Evolutionary conservation across 1,140 invertebrate species (phyloP), one percentile per base, ranked within the genome.

Genomic region (Trichonephila clavata): DNA sequence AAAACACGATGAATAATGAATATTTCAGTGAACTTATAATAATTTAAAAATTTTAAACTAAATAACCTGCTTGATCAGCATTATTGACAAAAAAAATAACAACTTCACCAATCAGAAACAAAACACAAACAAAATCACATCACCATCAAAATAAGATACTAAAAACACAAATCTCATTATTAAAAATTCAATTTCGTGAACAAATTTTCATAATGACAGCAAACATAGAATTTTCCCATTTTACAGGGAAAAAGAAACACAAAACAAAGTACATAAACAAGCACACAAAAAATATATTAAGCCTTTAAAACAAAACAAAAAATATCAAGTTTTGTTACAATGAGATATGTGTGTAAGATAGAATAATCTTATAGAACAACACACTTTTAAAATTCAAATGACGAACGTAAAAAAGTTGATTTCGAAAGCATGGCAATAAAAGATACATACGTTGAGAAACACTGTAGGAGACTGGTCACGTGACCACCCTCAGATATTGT

Each of bases 391-490:
- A 68, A 68, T 24, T 68, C 63, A 24, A n/a, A 24, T 13, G n/a
- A 24, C 13, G 13, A 68, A 68, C 24, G 63, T 24, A 24, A 68
- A 68, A n/a, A 68, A 24, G n/a, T 2, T 5, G 21, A n/a, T 68
- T 68, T 68, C 10, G 21, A 68, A 32, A 77, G 68, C 68, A 77
- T 27, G 24, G 27, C 68, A 77, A 14, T 21, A 65, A n/a, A 81
- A 57, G 10, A 27, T 39, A 39, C 43, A 18, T 20, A 89, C 71
- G 86, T 89, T 89, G 86, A 89, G 86, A 89, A 89, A 89, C 86
- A 89, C 86, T 89, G 86, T 57, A 21, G 27, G 32, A 63, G 86
- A 71, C 43, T 43, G 65, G 65, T 57, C 10, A 21, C 4, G 21
- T n/a, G 6, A 27, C 86, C 86, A 89, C 50, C 24, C 86, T 63